Evolutionary conservation across 2,797 vertebrate species (phyloP).

Genomic region (Prunella strophiata): DNA sequence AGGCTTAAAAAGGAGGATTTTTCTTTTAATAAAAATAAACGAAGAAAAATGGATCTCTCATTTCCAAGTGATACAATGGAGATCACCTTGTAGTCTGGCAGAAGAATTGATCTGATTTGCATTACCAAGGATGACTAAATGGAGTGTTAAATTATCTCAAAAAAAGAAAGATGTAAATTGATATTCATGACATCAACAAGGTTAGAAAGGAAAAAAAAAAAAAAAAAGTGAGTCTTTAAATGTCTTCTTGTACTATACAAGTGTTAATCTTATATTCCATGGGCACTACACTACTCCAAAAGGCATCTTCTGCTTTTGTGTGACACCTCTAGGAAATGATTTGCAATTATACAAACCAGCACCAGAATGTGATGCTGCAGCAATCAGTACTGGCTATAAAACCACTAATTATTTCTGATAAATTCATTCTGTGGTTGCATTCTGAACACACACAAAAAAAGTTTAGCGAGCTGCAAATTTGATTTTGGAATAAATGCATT

Average conservation of each 20-base stretch:
- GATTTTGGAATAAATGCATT: neutral
- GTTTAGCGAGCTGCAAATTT: slow-evolving; percentile 9
- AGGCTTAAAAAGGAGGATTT: slow-evolving; percentile 23
- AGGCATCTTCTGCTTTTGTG: slow-evolving; percentile 35
- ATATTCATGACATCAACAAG: slow-evolving; percentile 52
- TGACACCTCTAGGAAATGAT: slow-evolving; percentile 54
- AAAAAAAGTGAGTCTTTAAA: neutral
- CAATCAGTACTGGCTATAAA: slow-evolving; percentile 24
- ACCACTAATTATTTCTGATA: slow-evolving; percentile 66
- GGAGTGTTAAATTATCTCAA: slow-evolving; percentile 67
- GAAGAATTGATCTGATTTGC: slow-evolving; percentile 50
- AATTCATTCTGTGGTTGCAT: neutral
- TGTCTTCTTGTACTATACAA: slow-evolving; percentile 16
- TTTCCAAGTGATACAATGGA: slow-evolving; percentile 57
- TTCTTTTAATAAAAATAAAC: slow-evolving; percentile 52
- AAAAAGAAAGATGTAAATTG: slow-evolving; percentile 30
- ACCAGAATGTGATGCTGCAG: slow-evolving; percentile 7
- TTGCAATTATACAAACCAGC: slow-evolving; percentile 46
- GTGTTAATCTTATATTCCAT: slow-evolving; percentile 24
- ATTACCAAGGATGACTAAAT: slow-evolving; percentile 70
- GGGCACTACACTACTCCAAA: slow-evolving; percentile 23
- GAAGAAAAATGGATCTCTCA: slow-evolving; percentile 53
- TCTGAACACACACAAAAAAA: neutral
- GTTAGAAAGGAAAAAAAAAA: slow-evolving; percentile 24
- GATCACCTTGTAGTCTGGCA: slow-evolving; percentile 65